Base-by-base conservation (phyloP, 2,888 invertebrate genomes). In the Argynnis bischoffii region DNA sequence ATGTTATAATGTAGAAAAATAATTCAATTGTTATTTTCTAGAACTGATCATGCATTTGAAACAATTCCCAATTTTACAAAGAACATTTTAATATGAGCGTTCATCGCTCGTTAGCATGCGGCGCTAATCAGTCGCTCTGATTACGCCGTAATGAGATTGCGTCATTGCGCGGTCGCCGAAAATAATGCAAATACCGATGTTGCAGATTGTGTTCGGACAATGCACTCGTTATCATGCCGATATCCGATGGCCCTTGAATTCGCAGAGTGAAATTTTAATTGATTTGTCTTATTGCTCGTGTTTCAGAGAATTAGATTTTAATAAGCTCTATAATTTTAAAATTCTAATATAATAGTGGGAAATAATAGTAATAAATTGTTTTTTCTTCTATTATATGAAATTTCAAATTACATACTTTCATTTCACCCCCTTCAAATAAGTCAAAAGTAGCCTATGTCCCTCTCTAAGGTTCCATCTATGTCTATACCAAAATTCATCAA, bases 71-170 rank as follows among this genome's bases (percentile, higher is more conserved):
- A 61, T 61, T 35, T 31, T 21, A 51, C 51, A 61, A 61, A 61
- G 61, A 61, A 61, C 79, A 81, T 85, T 85, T 83, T 82, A 86
- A 85, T 82, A 84, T 85, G 86, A 83, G 81, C 80, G 75, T 78
- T 72, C 80, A 75, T 73, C 76, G 74, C 74, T 66, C 61, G 66
- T 66, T 66, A 61, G 66, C 66, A 50, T 61, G 81, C 80, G 74
- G 69, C 71, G 74, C 78, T 88, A 90, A 59, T 59, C 59, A 48
- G 59, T 59, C 59, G 59, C 59, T 86, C 79, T 66, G 77, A 82
- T 89, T 89, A 88, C 74, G 72, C 75, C 81, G 85, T 87, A 91
- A 91, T 90, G 90, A 90, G 83, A 76, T 82, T 80, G 79, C 77
- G 77, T 84, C 88, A 90, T 90, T 89, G 76, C 61, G 63, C 54